These are phyloP conservation scores for Tychaedon coryphoeus DNA, from an alignment of 2,113 vertebrate genomes.

Conservation along the genomic window DNA sequence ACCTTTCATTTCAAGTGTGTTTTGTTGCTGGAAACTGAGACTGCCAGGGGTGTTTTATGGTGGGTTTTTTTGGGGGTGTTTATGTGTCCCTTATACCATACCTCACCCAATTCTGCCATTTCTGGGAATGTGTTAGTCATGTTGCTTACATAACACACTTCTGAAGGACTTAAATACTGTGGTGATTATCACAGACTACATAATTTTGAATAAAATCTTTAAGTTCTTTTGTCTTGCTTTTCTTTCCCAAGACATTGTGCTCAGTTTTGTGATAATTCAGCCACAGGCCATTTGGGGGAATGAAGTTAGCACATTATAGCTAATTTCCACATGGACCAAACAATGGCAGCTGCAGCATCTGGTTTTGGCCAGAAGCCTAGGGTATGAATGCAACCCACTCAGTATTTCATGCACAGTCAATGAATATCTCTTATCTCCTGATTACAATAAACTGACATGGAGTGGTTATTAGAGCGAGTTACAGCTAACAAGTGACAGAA, in stretches of 20 bases:
- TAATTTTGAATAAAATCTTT: neutral
- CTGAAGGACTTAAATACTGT: neutral
- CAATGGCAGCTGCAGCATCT: conserved; percentile 8
- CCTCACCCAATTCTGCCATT: neutral
- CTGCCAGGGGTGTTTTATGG: neutral
- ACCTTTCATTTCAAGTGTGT: neutral
- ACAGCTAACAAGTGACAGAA: neutral
- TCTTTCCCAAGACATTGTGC: neutral
- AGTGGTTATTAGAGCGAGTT: neutral
- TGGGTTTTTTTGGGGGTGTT: fast-evolving
- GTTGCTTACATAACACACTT: neutral
- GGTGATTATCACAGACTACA: neutral
- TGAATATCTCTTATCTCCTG: neutral
- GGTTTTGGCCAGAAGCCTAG: conserved; percentile 11
- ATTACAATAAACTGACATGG: neutral
- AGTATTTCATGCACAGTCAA: neutral
- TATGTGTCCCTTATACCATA: neutral
- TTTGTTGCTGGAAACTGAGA: neutral
- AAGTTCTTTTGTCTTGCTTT: neutral
- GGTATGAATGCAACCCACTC: neutral
- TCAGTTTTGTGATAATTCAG: neutral
- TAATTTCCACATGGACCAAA: neutral
- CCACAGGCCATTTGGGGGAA: neutral
- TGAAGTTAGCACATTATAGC: neutral
- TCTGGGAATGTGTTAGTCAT: neutral